Evolutionary conservation across 1,140 invertebrate species (phyloP).

Genomic region (Saccostrea glomerata): DNA sequence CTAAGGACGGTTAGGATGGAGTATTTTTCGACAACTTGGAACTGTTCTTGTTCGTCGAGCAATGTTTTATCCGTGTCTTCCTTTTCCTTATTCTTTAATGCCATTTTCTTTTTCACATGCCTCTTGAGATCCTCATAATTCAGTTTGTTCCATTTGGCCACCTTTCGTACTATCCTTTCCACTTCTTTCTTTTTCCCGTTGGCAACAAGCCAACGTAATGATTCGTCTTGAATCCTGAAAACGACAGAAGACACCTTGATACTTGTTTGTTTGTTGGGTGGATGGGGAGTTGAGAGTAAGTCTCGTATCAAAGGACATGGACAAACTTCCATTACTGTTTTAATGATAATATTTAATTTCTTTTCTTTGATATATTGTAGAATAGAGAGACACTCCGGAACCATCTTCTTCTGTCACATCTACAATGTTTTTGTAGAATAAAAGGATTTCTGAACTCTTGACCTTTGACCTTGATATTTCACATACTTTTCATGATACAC

Average conservation of each 20-base stretch:
- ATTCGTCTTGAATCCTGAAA: constrained; percentile 69
- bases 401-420: too few relatives aligned
- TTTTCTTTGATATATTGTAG: too few relatives aligned
- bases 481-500: too few relatives aligned
- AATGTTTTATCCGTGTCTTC: background rate
- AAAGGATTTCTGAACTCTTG: too few relatives aligned
- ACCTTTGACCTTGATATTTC: too few relatives aligned
- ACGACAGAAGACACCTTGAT: background rate
- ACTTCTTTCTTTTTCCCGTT: constrained; percentile 63
- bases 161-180: constrained; percentile 61
- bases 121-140: constrained; percentile 42
- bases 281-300: too few relatives aligned
- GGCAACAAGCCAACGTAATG: constrained; percentile 69
- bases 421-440: too few relatives aligned
- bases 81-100: background rate
- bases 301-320: too few relatives aligned
- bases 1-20: background rate
- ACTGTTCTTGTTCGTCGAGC: background rate
- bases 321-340: too few relatives aligned
- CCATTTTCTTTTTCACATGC: background rate
- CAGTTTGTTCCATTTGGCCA: constrained; percentile 64
- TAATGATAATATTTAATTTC: too few relatives aligned
- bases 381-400: too few relatives aligned
- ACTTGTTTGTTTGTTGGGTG: background rate
- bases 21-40: background rate